Conservation (phyloP, 2,797 vertebrate species). For the Hydrophis major region DNA sequence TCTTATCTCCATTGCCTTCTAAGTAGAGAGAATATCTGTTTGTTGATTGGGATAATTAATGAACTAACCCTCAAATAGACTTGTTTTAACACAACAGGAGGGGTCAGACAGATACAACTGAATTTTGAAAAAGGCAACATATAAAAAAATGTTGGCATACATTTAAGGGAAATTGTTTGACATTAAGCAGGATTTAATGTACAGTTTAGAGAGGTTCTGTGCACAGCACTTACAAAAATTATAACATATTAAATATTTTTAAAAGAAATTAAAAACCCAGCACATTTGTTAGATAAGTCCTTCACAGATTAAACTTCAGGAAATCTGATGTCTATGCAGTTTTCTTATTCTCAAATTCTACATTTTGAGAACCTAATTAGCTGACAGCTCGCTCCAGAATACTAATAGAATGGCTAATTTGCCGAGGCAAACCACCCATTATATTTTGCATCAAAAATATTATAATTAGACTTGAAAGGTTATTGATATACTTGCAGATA, state of each 20-base stretch:
- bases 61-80: conserved; percentile 53
- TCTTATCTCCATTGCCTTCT: conserved; percentile 60
- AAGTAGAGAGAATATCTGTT: conserved; percentile 65
- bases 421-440: conserved; percentile 9
- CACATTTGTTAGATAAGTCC: conserved; percentile 51
- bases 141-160: conserved; percentile 49
- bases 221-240: conserved; percentile 67
- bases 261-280: conserved; percentile 52
- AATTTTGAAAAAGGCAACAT: conserved; percentile 37
- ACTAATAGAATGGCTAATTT: conserved; percentile 30
- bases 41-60: conserved; percentile 68
- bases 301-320: conserved; percentile 27
- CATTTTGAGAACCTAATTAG: conserved; percentile 33
- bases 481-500: neutral
- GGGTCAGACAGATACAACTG: conserved; percentile 44
- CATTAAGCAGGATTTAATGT: conserved; percentile 66
- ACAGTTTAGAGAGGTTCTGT: conserved; percentile 35
- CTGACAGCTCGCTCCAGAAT: conserved; percentile 40
- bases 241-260: conserved; percentile 68
- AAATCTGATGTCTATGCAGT: conserved; percentile 45
- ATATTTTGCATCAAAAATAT: conserved; percentile 31
- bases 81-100: conserved; percentile 49
- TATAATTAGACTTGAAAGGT: conserved; percentile 11
- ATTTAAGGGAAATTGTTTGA: conserved; percentile 69
- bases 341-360: conserved; percentile 37